phyloP scores from a whole-genome alignment of 2,888 invertebrate genomes.

The Parnassius mnemosyne region DNA sequence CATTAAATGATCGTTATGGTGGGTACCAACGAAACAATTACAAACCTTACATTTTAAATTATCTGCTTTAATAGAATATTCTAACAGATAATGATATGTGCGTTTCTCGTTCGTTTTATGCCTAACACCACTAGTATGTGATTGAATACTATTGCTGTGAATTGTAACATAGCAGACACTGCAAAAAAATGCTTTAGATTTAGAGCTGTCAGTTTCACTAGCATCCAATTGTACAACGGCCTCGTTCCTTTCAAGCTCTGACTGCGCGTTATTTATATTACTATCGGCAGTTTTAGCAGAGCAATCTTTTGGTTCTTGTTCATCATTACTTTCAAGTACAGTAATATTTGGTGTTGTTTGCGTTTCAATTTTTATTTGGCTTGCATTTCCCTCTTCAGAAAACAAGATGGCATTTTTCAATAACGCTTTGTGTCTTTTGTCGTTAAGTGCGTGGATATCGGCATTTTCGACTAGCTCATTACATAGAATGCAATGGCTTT shows the following conservation, averaged over 20 bases:
- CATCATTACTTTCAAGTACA: background rate
- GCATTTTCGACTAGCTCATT: conserved; percentile 13
- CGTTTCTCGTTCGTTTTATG: conserved; percentile 3
- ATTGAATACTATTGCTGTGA: background rate
- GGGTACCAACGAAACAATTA: background rate
- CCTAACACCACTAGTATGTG: background rate
- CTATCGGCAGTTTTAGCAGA: background rate
- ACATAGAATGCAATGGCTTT: conserved; percentile 17
- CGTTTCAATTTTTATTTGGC: conserved; percentile 1
- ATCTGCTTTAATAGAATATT: background rate
- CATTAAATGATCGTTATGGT: background rate
- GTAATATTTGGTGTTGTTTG: background rate
- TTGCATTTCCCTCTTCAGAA: background rate
- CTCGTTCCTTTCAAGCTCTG: background rate
- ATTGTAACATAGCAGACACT: background rate
- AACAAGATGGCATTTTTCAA: background rate
- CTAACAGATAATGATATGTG: background rate
- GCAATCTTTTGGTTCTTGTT: background rate
- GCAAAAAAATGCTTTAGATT: background rate
- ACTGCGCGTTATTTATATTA: background rate
- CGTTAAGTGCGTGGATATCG: conserved; percentile 2
- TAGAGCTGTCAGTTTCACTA: background rate
- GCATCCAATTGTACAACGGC: background rate
- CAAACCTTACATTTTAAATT: conserved; percentile 17
- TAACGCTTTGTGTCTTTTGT: background rate